Conservation (phyloP, 1,140 invertebrate species). For the Rhopalosiphum padi region DNA sequence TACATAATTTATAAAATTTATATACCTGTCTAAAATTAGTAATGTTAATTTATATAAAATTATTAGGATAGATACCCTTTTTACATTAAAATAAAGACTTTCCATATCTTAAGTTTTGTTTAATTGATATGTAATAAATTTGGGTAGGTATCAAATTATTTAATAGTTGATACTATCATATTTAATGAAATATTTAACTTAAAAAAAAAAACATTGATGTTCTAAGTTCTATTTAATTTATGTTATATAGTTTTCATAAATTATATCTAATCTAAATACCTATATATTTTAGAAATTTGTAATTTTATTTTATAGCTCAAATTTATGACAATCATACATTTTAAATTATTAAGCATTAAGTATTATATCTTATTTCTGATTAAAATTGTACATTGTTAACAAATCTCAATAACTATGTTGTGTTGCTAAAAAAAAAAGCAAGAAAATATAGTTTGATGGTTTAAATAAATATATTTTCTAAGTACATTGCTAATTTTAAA, state of each 20-base stretch:
- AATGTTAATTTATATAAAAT: background rate
- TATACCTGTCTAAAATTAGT: background rate
- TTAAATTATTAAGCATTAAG: background rate
- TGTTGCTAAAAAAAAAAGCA: background rate
- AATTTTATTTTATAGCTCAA: background rate
- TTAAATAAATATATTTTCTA: background rate
- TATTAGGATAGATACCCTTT: background rate
- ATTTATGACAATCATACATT: background rate
- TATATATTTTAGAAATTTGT: background rate
- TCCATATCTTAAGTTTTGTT: too few species aligned
- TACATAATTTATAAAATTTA: too few species aligned
- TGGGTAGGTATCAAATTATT: background rate
- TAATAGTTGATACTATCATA: background rate
- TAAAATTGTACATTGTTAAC: background rate
- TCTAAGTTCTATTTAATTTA: background rate
- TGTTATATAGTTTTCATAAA: background rate
- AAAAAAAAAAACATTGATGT: background rate
- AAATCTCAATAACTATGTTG: background rate
- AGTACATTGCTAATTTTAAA: slow-evolving; percentile 33
- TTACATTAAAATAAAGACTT: background rate
- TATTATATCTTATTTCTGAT: background rate
- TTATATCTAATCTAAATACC: background rate
- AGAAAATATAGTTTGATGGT: background rate
- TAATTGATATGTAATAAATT: background rate
- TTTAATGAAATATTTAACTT: background rate